Base-by-base conservation (phyloP, 2,888 invertebrate species). In the Hoplodrina blanda region DNA sequence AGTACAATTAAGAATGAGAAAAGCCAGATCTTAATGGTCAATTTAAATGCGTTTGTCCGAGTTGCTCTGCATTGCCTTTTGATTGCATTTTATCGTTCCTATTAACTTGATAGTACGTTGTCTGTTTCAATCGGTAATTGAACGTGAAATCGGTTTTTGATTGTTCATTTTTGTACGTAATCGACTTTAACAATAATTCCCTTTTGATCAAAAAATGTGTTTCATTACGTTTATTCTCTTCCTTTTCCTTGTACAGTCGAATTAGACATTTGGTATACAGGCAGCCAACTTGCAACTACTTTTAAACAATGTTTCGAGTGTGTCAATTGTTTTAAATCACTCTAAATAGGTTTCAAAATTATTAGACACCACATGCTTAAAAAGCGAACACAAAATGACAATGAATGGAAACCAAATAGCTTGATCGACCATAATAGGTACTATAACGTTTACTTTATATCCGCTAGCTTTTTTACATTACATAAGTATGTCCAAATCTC, bases 81-180 rank as follows among this genome's bases (percentile, higher is more conserved):
- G 73, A 81, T 78, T 72, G 78, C 30, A 64, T 71, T 76, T 80
- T 77, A 78, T 81, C n/a, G 72, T 25, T 53, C 10, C 46, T 50
- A 71, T 66, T 76, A 69, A 55, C 33, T 70, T 70, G 57, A 33
- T 46, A 71, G 62, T 63, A 63, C n/a, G 62, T 52, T 70, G 59
- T 81, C 25, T 77, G 50, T 61, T 77, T 37, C 41, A 61, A 63
- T 77, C 15, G 60, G 50, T 54, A 78, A 81, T 72, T 67, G 78
- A 59, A 64, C 61, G 81, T 67, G 57, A 59, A 81, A 81, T 72
- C 54, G 67, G 5, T 46, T 72, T 77, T 20, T 46, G 55, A 67
- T 67, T 57, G 46, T 74, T 49, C 19, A n/a, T 8, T 46, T 60
- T 46, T 46, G 25, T 13, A 61, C 50, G 25, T 78, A 49, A 52